Percentiles rank a stretch among this genome's conserved stretches.
Evolutionary conservation across 2,888 invertebrate genomes (phyloP).

Genomic region (Nemurella pictetii): DNA sequence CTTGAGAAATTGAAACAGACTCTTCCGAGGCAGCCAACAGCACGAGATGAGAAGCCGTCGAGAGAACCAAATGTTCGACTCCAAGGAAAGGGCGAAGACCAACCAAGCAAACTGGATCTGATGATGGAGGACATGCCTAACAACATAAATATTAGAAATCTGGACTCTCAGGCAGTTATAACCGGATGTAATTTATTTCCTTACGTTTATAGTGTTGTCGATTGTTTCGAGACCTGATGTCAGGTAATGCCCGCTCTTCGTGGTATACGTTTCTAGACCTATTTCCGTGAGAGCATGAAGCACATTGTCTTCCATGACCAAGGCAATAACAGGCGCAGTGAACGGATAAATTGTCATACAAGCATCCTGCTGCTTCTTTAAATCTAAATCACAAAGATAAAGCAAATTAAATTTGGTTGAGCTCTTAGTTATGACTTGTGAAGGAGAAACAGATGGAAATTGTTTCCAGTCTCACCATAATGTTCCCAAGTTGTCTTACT

Average conservation of each 20-base stretch:
- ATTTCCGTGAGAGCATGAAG: conserved; percentile 75
- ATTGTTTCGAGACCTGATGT: conserved; percentile 56
- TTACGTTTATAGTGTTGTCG: conserved; percentile 53
- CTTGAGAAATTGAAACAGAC: too few relatives aligned
- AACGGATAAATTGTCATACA: conserved; percentile 70
- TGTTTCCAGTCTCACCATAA: conserved; percentile 50
- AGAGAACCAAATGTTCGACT: conserved; percentile 58
- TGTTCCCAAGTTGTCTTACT: not conserved
- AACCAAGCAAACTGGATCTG: conserved; percentile 67
- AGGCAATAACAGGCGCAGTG: conserved; percentile 68
- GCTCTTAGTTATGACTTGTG: too few relatives aligned
- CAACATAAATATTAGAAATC: conserved; percentile 25
- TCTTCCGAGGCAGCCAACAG: conserved; percentile 62
- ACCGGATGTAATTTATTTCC: conserved; percentile 33
- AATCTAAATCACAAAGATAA: conserved; percentile 40
- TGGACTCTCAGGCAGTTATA: not conserved
- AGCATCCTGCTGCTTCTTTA: conserved; percentile 36
- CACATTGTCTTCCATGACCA: conserved; percentile 67
- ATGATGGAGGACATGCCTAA: conserved; percentile 60
- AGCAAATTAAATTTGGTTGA: conserved; percentile 40
- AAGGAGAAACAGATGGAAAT: conserved; percentile 9
- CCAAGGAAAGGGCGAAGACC: conserved; percentile 70
- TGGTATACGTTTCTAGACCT: conserved; percentile 76
- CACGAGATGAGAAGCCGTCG: conserved; percentile 57
- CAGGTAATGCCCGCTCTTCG: conserved; percentile 64